These are phyloP conservation scores for Sylvietta virens DNA, from an alignment of 2,113 vertebrate genomes.

Conservation along the genomic window DNA sequence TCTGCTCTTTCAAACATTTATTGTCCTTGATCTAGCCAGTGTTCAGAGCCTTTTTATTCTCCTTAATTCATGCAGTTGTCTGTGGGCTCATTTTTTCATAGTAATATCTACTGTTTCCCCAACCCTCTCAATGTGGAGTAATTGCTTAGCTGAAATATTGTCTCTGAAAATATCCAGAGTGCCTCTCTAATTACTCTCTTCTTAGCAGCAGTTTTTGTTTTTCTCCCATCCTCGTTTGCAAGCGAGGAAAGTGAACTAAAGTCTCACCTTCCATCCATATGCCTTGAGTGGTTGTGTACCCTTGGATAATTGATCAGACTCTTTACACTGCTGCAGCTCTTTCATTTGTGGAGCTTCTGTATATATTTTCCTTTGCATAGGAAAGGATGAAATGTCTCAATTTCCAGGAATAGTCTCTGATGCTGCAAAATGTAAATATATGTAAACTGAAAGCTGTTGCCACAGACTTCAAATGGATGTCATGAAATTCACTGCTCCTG, in stretches of 20 bases:
- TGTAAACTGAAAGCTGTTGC: not conserved
- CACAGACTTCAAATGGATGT: not conserved
- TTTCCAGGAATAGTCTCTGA: not conserved
- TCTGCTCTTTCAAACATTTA: not conserved
- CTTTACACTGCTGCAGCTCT: not conserved
- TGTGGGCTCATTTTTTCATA: not conserved
- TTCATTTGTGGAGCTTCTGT: not conserved
- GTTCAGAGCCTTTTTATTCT: not conserved
- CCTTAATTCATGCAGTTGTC: not conserved
- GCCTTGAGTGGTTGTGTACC: not conserved
- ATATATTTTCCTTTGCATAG: not conserved
- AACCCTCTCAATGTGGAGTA: not conserved
- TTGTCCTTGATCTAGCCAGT: not conserved
- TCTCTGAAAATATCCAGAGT: slow-evolving; percentile 4
- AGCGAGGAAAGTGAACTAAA: not conserved
- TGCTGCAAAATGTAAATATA: slow-evolving; percentile 17
- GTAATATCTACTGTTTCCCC: not conserved
- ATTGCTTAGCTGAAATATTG: not conserved
- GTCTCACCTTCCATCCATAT: not conserved
- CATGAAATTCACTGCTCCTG: not conserved
- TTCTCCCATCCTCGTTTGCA: not conserved
- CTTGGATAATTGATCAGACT: not conserved
- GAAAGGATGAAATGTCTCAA: not conserved
- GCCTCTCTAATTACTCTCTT: not conserved
- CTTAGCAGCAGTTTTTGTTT: not conserved